These are phyloP conservation scores for Adineta ricciae DNA, from an alignment of 2,888 invertebrate species.

Conservation along the genomic window DNA sequence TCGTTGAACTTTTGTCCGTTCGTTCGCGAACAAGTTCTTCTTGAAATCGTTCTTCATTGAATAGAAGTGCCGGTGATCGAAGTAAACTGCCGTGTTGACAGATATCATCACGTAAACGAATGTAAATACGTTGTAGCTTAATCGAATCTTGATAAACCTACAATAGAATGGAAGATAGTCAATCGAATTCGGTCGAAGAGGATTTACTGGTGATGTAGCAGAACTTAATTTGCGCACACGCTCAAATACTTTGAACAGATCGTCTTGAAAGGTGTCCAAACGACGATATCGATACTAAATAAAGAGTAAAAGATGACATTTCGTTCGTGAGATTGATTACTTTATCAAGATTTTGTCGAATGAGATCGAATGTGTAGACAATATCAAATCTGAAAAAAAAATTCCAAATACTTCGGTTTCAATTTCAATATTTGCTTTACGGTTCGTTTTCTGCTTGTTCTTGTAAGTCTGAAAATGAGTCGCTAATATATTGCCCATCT, in stretches of 20 bases:
- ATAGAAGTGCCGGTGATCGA: constrained; percentile 74
- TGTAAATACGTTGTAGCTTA: constrained; percentile 79
- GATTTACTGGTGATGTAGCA: constrained; percentile 64
- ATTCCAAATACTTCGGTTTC: no score
- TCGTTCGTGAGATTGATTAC: neutral
- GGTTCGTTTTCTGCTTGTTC: constrained; percentile 13
- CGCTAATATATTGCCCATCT: neutral
- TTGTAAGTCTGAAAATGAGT: constrained; percentile 1
- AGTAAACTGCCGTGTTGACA: constrained; percentile 67
- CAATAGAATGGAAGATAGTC: neutral
- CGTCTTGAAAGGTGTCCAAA: constrained; percentile 87
- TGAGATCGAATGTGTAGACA: neutral
- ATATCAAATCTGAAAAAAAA: neutral
- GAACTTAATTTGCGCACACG: constrained; percentile 71
- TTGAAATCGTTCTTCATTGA: constrained; percentile 53
- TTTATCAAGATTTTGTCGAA: neutral
- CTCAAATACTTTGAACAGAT: constrained; percentile 84
- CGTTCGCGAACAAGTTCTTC: neutral
- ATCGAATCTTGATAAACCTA: constrained; percentile 61
- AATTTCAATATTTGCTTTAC: neutral
- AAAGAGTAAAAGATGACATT: no score
- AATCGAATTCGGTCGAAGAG: neutral
- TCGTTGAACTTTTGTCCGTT: neutral
- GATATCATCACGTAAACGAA: constrained; percentile 59
- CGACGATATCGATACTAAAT: constrained; percentile 74